These are phyloP conservation scores for Ciconia boyciana DNA, from an alignment of 2,113 vertebrate genomes.

Conservation along the genomic window DNA sequence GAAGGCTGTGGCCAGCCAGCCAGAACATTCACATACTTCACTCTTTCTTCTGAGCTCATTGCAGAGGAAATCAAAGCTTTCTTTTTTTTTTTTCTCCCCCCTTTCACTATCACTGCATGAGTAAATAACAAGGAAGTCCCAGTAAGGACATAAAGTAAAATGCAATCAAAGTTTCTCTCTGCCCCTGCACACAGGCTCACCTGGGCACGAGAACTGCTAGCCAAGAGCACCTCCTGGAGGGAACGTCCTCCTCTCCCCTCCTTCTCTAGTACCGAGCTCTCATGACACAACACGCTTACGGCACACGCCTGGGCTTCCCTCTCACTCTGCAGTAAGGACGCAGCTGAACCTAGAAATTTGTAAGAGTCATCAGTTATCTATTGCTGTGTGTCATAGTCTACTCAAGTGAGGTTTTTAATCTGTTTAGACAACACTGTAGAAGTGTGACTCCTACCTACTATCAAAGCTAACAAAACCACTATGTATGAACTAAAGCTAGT, in stretches of 20 bases:
- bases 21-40: not conserved
- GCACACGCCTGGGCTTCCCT: not conserved
- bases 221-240: not conserved
- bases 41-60: not conserved
- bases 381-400: not conserved
- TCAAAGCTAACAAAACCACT: not conserved
- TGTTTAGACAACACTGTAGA: not conserved
- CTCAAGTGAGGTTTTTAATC: not conserved
- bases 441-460: not conserved
- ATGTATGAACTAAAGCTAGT: not conserved
- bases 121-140: not conserved
- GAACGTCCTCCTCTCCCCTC: not conserved
- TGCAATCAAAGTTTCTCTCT: not conserved
- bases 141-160: not conserved
- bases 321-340: not conserved
- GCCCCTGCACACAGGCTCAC: not conserved
- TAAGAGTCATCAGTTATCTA: not conserved
- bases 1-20: no score
- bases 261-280: not conserved
- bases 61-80: not conserved
- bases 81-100: no score
- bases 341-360: fast-evolving
- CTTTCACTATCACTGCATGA: not conserved
- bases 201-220: not conserved
- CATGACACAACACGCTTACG: fast-evolving